Evolutionary conservation across 37 sponge, comb jelly and placozoan genomes (phyloP), one percentile per base, ranked within the genome.

Genomic region (Beroe forskalii): DNA sequence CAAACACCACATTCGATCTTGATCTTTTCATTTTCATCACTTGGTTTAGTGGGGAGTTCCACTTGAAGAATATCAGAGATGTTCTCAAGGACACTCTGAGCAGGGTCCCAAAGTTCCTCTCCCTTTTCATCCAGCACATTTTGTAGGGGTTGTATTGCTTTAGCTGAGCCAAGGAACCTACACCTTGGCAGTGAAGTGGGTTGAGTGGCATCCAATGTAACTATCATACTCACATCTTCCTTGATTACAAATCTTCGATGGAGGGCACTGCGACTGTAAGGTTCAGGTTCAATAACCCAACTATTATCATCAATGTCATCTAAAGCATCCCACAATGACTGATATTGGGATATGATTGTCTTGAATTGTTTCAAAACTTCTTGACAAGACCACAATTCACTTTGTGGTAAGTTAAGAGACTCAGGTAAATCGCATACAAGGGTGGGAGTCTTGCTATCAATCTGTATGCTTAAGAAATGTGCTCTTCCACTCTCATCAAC

Each of bases 221-320:
- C 55, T 4, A 80, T 80, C 1, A 80, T 35, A 38, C 40, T 38
- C 0, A 80, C 86, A 80, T 80, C 86, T 43, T 17, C 55, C 35
- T 41, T 80, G 17, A 80, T 20, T 8, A 80, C 86, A 43, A 80
- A 42, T 24, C 86, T 41, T 4, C 86, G 44, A 80, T 80, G 86
- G 0, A 44, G 24, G 3, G 44, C 30, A 6, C 55, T 30, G 6
- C 86, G 44, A 44, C 30, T 80, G 55, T 6, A 41, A n/a, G 44
- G 44, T 44, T 80, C 86, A 25, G 86, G 86, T 80, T 80, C 86
- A 44, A 80, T 44, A 27, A 80, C 86, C 86, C 86, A 80, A 4
- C 55, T 33, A 25, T 80, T 80, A 6, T 43, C 20, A 24, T 80
- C 86, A 23, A 80, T 80, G 55, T 80, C 86, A 80, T 80, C 86